Percentiles rank a stretch among this genome's conserved stretches.
Evolutionary conservation across 2,888 invertebrate species (phyloP).

Genomic region (Saturnia pavonia): DNA sequence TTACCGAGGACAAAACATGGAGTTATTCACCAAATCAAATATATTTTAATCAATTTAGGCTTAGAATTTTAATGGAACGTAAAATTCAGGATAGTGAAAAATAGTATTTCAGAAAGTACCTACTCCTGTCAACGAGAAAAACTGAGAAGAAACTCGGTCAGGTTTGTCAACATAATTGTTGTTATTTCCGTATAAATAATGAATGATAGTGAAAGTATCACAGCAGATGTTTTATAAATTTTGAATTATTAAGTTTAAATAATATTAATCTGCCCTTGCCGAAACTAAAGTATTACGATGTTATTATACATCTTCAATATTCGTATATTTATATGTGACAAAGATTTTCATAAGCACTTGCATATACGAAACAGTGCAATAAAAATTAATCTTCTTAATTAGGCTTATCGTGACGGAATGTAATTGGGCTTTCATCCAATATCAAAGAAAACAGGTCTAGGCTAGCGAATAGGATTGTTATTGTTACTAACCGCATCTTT

Average conservation of each 20-base stretch:
- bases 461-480: constrained; percentile 36
- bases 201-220: background rate
- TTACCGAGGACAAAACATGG: background rate
- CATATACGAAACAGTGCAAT: constrained; percentile 20
- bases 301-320: background rate
- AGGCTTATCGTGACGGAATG: constrained; percentile 51
- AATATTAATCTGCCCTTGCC: background rate
- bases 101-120: too few species aligned
- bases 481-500: background rate
- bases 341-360: background rate
- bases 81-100: too few species aligned
- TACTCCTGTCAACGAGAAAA: too few species aligned
- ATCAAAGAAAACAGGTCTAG: constrained; percentile 65
- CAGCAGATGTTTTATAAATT: too few species aligned
- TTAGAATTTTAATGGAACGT: too few species aligned
- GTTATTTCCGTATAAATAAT: background rate
- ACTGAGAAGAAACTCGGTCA: background rate
- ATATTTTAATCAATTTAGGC: too few species aligned
- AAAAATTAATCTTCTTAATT: constrained; percentile 45
- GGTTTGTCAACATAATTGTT: background rate
- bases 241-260: background rate
- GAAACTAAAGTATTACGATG: background rate
- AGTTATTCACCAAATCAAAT: too few species aligned
- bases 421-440: constrained; percentile 66
- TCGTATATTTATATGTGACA: background rate